These are phyloP conservation scores for Aplidium turbinatum DNA, from an alignment of 23 tunicate species.

Conservation along the genomic window DNA sequence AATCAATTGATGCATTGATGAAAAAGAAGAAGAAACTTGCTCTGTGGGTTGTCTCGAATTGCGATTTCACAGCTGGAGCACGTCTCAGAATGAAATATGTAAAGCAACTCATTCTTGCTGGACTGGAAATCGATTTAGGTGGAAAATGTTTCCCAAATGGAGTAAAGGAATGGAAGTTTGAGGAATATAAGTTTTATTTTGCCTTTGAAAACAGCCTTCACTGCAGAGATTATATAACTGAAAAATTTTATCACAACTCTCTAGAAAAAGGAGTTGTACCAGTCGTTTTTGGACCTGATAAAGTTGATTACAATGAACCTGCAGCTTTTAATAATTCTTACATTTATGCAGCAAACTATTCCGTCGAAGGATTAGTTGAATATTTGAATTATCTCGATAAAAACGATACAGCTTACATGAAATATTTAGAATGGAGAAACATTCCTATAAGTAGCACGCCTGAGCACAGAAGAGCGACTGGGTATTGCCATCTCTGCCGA, in stretches of 20 bases:
- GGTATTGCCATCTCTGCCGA: slow-evolving; percentile 29
- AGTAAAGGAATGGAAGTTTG: neutral
- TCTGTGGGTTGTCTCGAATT: slow-evolving; percentile 61
- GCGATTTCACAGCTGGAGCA: slow-evolving; percentile 55
- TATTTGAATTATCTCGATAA: slow-evolving; percentile 37
- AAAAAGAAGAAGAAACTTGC: slow-evolving; percentile 28
- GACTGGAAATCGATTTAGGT: slow-evolving; percentile 44
- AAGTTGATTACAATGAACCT: slow-evolving; percentile 6
- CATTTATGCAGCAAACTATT: slow-evolving; percentile 38
- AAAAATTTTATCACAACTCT: slow-evolving; percentile 37
- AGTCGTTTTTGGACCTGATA: slow-evolving; percentile 48
- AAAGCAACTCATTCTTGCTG: slow-evolving; percentile 31
- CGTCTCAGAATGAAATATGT: slow-evolving; percentile 47
- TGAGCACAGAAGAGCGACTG: slow-evolving; percentile 7
- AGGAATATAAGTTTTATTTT: slow-evolving; percentile 56
- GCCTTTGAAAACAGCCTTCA: slow-evolving; percentile 60
- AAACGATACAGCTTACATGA: slow-evolving; percentile 58
- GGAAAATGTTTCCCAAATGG: slow-evolving; percentile 56
- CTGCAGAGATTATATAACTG: slow-evolving; percentile 66
- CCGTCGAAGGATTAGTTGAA: slow-evolving; percentile 22
- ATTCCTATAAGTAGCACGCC: neutral
- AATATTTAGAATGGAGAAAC: slow-evolving; percentile 46
- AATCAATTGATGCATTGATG: slow-evolving; percentile 13
- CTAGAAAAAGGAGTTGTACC: slow-evolving; percentile 38
- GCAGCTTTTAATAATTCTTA: slow-evolving; percentile 25